Evolutionary conservation across 2,113 vertebrate species (phyloP).

Genomic region (Xenopus laevis): DNA sequence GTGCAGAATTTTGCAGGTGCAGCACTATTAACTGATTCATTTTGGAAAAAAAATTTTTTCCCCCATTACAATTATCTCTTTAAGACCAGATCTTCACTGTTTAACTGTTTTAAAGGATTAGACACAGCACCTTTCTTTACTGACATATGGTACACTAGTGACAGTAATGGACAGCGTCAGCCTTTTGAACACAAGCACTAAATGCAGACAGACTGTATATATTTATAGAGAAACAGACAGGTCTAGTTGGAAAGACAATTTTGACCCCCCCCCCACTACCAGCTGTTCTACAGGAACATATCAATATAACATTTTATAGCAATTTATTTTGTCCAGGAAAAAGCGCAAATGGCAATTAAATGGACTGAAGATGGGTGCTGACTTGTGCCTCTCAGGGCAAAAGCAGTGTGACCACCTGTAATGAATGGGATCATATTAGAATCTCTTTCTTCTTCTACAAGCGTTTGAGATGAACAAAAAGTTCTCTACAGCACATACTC

Average conservation of each 20-base stretch:
- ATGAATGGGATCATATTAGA: constrained; percentile 32
- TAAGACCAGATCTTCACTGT: not conserved
- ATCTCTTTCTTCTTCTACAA: constrained; percentile 21
- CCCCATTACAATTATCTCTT: too few relatives aligned
- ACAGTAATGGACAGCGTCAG: not conserved
- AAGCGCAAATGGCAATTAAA: constrained; percentile 37
- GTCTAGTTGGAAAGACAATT: constrained; percentile 9
- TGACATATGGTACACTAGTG: constrained; percentile 6
- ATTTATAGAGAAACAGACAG: not conserved
- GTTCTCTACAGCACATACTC: not conserved
- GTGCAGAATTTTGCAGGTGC: too few relatives aligned
- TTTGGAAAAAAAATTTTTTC: too few relatives aligned
- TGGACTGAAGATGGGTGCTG: constrained; percentile 8
- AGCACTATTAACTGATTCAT: too few relatives aligned
- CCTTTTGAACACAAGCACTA: not conserved
- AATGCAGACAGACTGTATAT: not conserved
- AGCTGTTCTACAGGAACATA: constrained; percentile 36
- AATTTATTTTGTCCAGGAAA: constrained; percentile 26
- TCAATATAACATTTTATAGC: constrained; percentile 6
- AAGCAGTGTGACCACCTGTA: constrained; percentile 18
- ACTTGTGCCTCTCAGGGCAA: constrained; percentile 11
- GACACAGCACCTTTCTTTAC: not conserved
- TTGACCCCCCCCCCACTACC: constrained; percentile 20
- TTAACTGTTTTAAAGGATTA: constrained; percentile 15
- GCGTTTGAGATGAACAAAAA: constrained; percentile 20